Evolutionary conservation across 2,888 invertebrate genomes (phyloP).

Genomic region (Baccha elongata): DNA sequence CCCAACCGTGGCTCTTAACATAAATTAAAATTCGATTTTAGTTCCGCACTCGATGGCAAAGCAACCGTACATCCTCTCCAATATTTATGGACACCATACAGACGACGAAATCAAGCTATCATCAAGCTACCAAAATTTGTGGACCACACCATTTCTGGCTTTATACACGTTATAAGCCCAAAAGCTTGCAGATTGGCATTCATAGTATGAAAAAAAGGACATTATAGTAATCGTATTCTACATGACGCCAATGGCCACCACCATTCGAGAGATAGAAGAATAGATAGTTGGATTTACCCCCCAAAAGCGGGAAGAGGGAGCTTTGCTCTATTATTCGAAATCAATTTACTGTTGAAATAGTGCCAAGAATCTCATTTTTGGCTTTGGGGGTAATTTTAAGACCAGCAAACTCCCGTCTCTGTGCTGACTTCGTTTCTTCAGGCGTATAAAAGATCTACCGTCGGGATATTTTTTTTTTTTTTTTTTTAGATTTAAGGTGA

Average conservation of each 20-base stretch:
- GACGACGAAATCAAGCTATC: slow-evolving; percentile 53
- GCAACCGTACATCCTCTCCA: slow-evolving; percentile 50
- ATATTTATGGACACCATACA: slow-evolving; percentile 51
- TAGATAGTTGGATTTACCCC: slow-evolving; percentile 37
- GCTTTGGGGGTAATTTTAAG: slow-evolving; percentile 64
- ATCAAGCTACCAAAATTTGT: slow-evolving; percentile 63
- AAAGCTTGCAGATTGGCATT: slow-evolving; percentile 24
- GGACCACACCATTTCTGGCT: slow-evolving; percentile 13
- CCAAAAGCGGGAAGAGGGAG: slow-evolving; percentile 16
- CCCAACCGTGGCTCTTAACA: slow-evolving; percentile 29
- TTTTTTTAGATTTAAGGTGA: slow-evolving; percentile 42
- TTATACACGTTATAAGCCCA: slow-evolving; percentile 3
- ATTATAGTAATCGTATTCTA: slow-evolving; percentile 70
- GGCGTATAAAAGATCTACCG: slow-evolving; percentile 19
- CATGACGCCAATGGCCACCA: slow-evolving; percentile 64
- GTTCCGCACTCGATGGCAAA: slow-evolving; percentile 41
- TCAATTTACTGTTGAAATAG: slow-evolving; percentile 81
- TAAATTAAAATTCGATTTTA: slow-evolving; percentile 68
- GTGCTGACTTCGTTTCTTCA: slow-evolving; percentile 6
- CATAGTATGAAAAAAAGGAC: slow-evolving; percentile 35
- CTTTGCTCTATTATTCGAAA: slow-evolving; percentile 78
- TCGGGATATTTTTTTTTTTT: slow-evolving; percentile 33
- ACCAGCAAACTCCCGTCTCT: slow-evolving; percentile 2
- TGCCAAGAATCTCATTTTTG: slow-evolving; percentile 81
- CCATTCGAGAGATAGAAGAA: slow-evolving; percentile 25